A percentile compares a stretch with the other conserved stretches of the same genome.
Evolutionary conservation across 2,113 vertebrate species (phyloP).

Genomic region (Melanostigma gelatinosum): DNA sequence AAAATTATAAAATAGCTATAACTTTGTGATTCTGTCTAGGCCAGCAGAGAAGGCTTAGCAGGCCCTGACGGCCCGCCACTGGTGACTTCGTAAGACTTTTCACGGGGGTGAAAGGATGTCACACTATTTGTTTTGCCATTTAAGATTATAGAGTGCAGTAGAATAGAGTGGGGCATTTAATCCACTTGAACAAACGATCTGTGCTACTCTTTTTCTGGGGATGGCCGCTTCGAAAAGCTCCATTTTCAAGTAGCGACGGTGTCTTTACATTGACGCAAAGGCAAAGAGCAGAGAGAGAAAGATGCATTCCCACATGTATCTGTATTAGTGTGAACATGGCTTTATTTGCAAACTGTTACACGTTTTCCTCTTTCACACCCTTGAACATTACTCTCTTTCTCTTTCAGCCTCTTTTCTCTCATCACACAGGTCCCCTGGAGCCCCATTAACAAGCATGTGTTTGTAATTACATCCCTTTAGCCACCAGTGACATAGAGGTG

Average conservation of each 20-base stretch:
- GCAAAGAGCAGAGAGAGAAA: background rate
- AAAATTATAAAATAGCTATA: too few species aligned
- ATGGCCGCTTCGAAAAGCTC: background rate
- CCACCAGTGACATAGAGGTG: constrained; percentile 77
- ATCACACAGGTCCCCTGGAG: constrained; percentile 62
- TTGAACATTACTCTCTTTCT: constrained; percentile 11
- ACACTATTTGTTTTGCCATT: background rate
- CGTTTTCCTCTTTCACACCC: constrained; percentile 11
- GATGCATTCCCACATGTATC: background rate
- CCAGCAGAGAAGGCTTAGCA: too few species aligned
- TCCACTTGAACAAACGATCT: background rate
- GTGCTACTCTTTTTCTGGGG: background rate
- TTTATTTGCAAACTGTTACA: background rate
- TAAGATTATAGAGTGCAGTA: background rate
- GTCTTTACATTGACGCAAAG: background rate
- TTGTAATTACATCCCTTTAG: constrained; percentile 73
- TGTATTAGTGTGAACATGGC: background rate
- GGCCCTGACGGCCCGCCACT: too few species aligned
- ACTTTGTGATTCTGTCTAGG: too few species aligned
- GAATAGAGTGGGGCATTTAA: background rate
- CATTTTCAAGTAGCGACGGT: background rate
- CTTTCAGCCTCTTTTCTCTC: constrained; percentile 33
- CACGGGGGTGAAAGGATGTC: background rate
- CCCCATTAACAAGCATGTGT: constrained; percentile 79
- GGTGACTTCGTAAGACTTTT: background rate